A percentile compares a stretch with the other conserved stretches of the same genome.
Conservation (phyloP, 1,140 invertebrate genomes). For the Himalopsyche phryganea region DNA sequence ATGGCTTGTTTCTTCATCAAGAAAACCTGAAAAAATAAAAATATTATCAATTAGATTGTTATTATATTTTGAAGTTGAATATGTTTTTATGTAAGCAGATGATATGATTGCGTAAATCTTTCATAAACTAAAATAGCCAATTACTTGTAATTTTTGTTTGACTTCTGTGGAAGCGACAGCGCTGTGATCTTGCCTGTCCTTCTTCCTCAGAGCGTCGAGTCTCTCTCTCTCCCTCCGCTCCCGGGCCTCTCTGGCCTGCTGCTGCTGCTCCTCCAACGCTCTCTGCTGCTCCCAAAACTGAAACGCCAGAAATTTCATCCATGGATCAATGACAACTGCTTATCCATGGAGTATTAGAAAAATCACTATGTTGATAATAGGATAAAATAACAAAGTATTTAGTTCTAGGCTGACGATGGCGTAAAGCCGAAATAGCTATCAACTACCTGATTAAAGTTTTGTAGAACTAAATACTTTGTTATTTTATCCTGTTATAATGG, state of each 20-base stretch:
- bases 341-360: neutral
- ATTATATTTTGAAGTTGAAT: no score
- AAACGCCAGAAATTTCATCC: conserved; percentile 39
- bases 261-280: conserved; percentile 62
- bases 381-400: no score
- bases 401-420: no score
- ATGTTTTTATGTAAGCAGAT: no score
- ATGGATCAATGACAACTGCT: neutral
- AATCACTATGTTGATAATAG: no score
- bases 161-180: conserved; percentile 93
- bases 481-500: no score
- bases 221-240: conserved; percentile 73
- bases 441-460: no score
- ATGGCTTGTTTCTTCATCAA: conserved; percentile 85
- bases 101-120: no score
- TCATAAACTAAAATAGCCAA: no score
- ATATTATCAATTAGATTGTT: no score
- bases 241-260: conserved; percentile 45
- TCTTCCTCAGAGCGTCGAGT: conserved; percentile 81
- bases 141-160: conserved; percentile 87
- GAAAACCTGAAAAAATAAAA: conserved; percentile 67
- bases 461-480: no score
- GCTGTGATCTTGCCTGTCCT: conserved; percentile 90
- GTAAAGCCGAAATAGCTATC: no score
- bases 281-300: conserved; percentile 82